These are phyloP conservation scores for Tetramorium bicarinatum DNA, from an alignment of 2,888 invertebrate species.

Conservation along the genomic window DNA sequence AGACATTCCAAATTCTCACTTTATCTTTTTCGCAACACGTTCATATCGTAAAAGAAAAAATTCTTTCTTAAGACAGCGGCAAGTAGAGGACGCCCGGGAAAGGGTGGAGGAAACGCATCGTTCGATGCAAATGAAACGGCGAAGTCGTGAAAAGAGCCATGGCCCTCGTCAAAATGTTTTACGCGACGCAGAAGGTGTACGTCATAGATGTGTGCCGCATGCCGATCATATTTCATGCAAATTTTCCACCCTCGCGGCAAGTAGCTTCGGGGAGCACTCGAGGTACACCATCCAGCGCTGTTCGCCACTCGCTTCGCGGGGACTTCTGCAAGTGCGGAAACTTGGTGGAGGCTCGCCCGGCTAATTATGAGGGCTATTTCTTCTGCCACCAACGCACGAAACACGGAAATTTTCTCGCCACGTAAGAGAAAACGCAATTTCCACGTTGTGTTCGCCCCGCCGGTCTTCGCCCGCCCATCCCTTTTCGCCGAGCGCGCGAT, in stretches of 20 bases:
- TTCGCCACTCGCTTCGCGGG: background rate
- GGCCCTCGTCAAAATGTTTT: constrained; percentile 74
- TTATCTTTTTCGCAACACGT: constrained; percentile 3
- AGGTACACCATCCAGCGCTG: background rate
- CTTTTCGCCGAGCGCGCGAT: constrained; percentile 48
- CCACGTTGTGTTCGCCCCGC: constrained; percentile 17
- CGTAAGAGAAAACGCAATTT: constrained; percentile 63
- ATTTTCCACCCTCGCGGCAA: constrained; percentile 54
- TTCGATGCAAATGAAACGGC: constrained; percentile 69
- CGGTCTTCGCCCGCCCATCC: background rate
- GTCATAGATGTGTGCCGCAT: constrained; percentile 59
- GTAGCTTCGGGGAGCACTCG: constrained; percentile 33
- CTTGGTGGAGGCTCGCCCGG: constrained; percentile 58
- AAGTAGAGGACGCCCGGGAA: background rate
- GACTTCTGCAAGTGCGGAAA: constrained; percentile 48
- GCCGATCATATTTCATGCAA: constrained; percentile 72
- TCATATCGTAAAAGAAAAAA: background rate
- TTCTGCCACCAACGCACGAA: constrained; percentile 26
- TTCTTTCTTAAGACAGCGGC: background rate
- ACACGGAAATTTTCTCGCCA: constrained; percentile 49
- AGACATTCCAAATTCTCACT: background rate
- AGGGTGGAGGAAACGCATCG: constrained; percentile 37
- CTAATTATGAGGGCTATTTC: constrained; percentile 63
- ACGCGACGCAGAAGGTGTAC: constrained; percentile 67
- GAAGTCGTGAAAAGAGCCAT: constrained; percentile 64